Percentiles rank a stretch among this genome's conserved stretches.
phyloP scores from a whole-genome alignment of 2,113 vertebrate species.

The Gymnocephalus cernua region DNA sequence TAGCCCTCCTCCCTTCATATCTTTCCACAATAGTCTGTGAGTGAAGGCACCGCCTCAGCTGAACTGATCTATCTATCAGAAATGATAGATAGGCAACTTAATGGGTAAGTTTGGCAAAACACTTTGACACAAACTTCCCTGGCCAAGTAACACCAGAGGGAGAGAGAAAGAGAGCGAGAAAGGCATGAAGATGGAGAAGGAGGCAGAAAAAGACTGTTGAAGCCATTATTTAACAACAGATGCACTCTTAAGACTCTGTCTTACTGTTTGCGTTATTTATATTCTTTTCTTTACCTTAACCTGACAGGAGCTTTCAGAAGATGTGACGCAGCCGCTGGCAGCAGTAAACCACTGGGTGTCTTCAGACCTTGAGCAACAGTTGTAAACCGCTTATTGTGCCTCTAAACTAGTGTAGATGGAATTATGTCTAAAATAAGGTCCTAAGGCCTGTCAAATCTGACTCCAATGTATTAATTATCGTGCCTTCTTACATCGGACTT shows the following conservation, averaged over 20 bases:
- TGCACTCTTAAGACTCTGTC: background rate
- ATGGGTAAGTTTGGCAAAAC: constrained; percentile 29
- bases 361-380: background rate
- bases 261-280: background rate
- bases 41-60: constrained; percentile 8
- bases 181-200: background rate
- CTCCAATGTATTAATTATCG: too few relatives aligned
- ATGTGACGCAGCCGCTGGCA: background rate
- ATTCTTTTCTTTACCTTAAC: background rate
- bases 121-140: constrained; percentile 11
- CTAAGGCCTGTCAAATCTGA: too few relatives aligned
- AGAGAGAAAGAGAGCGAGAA: background rate
- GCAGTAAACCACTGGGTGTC: background rate
- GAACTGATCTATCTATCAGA: too few relatives aligned
- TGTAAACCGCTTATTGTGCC: too few relatives aligned
- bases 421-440: too few relatives aligned
- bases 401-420: too few relatives aligned
- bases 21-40: background rate
- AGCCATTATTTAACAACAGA: background rate
- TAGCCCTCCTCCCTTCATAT: background rate
- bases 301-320: background rate
- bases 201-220: background rate
- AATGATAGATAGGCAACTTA: constrained; percentile 26
- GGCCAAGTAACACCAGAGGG: constrained; percentile 7
- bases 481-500: too few relatives aligned